These are phyloP conservation scores for Lepidocyrtinus sp. DNA, from an alignment of 2,888 invertebrate genomes.

Conservation along the genomic window DNA sequence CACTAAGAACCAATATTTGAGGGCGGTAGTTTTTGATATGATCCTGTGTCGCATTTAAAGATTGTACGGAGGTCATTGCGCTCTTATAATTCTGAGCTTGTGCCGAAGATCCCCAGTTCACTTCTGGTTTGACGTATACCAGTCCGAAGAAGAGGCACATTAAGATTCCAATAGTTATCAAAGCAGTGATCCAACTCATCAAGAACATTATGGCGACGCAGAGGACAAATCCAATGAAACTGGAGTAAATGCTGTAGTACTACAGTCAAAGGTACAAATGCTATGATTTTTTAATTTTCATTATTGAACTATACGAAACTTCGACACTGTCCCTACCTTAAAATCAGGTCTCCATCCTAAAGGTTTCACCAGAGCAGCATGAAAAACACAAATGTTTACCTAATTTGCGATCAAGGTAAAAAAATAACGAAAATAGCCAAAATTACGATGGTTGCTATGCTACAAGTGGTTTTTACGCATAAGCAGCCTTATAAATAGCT, in stretches of 20 bases:
- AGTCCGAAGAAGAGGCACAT: slow-evolving; percentile 75
- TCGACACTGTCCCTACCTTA: slow-evolving; percentile 66
- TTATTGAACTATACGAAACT: neutral
- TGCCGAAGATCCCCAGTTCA: slow-evolving; percentile 98
- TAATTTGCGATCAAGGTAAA: no score
- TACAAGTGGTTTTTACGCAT: no score
- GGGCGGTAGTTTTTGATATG: slow-evolving; percentile 96
- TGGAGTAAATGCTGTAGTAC: slow-evolving; percentile 75
- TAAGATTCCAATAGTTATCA: slow-evolving; percentile 74
- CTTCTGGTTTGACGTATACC: slow-evolving; percentile 80
- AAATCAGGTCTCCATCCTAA: slow-evolving; percentile 73
- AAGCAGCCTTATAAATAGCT: no score
- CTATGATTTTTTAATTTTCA: neutral
- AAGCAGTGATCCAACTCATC: slow-evolving; percentile 75
- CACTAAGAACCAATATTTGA: slow-evolving; percentile 89
- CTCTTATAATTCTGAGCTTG: slow-evolving; percentile 97
- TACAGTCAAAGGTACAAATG: slow-evolving; percentile 46
- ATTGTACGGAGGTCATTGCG: slow-evolving; percentile 90
- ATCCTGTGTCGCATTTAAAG: slow-evolving; percentile 90
- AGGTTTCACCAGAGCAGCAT: slow-evolving; percentile 74
- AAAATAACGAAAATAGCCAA: no score
- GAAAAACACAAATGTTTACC: slow-evolving; percentile 75
- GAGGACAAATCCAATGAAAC: slow-evolving; percentile 73
- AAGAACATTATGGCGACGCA: slow-evolving; percentile 75
- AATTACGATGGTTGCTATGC: slow-evolving; percentile 68